phyloP scores from a whole-genome alignment of 2,113 vertebrate genomes.

The Cyrtonyx montezumae region DNA sequence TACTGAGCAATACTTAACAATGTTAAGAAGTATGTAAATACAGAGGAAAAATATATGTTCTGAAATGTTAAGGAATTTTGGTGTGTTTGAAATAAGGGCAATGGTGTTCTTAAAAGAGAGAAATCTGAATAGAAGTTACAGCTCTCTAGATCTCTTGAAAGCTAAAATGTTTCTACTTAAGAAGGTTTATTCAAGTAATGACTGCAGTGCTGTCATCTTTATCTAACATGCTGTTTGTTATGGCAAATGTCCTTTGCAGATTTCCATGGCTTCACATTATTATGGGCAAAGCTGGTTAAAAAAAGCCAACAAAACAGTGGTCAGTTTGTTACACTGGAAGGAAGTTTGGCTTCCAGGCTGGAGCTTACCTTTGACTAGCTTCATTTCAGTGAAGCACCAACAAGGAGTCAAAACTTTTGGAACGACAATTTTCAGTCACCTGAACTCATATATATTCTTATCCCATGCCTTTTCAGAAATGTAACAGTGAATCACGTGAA shows the following conservation, averaged over 20 bases:
- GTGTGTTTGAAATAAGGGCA: neutral
- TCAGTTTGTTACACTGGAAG: neutral
- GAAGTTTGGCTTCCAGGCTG: neutral
- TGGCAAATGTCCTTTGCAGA: neutral
- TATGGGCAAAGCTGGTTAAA: neutral
- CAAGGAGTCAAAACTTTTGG: neutral
- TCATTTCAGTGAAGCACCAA: neutral
- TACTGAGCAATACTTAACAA: neutral
- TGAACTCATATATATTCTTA: neutral
- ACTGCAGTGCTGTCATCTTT: neutral
- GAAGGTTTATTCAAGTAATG: neutral
- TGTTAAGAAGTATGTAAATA: neutral
- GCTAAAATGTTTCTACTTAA: neutral
- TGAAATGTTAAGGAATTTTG: neutral
- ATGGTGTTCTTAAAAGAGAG: neutral
- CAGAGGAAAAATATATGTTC: neutral
- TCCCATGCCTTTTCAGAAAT: neutral
- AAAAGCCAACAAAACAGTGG: neutral
- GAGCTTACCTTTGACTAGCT: neutral
- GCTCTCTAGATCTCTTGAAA: neutral
- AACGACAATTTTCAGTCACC: neutral
- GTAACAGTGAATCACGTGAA: neutral
- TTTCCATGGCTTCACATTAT: neutral
- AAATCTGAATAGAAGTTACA: neutral
- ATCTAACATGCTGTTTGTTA: neutral